These are phyloP conservation scores for Amiota communis DNA, from an alignment of 2,888 invertebrate species.

Conservation along the genomic window DNA sequence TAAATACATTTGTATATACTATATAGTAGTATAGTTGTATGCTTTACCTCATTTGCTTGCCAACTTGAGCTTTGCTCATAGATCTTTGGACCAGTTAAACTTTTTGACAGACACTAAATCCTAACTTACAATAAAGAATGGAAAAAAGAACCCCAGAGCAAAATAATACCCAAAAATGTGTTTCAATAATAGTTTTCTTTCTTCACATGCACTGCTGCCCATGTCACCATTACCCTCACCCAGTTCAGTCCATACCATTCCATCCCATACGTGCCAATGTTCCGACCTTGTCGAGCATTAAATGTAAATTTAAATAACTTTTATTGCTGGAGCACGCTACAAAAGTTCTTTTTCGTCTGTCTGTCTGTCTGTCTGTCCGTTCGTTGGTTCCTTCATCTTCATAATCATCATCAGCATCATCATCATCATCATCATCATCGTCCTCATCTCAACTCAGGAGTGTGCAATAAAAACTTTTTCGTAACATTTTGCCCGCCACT, in stretches of 20 bases:
- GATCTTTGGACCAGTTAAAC: conserved; percentile 20
- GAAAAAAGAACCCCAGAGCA: conserved; percentile 5
- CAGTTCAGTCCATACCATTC: conserved; percentile 34
- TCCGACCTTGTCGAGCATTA: conserved; percentile 59
- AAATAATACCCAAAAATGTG: conserved; percentile 18
- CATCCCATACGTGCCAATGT: background rate
- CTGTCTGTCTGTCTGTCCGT: background rate
- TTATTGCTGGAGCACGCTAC: conserved; percentile 50
- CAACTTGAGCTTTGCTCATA: background rate
- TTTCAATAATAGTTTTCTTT: conserved; percentile 21
- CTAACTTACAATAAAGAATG: background rate
- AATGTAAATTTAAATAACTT: conserved; percentile 65
- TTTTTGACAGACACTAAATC: conserved; percentile 30
- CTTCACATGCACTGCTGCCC: conserved; percentile 34
- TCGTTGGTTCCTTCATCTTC: too few species aligned
- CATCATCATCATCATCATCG: background rate
- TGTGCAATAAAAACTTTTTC: conserved; percentile 13
- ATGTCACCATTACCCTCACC: conserved; percentile 33
- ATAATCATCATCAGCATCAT: too few species aligned
- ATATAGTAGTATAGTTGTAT: background rate
- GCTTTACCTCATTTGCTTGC: background rate
- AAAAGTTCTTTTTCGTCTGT: background rate
- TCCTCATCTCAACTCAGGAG: conserved; percentile 10
- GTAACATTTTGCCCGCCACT: background rate
- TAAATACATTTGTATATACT: background rate